Base-by-base conservation (phyloP, 2,888 invertebrate species). In the Ferdinandea cuprea region DNA sequence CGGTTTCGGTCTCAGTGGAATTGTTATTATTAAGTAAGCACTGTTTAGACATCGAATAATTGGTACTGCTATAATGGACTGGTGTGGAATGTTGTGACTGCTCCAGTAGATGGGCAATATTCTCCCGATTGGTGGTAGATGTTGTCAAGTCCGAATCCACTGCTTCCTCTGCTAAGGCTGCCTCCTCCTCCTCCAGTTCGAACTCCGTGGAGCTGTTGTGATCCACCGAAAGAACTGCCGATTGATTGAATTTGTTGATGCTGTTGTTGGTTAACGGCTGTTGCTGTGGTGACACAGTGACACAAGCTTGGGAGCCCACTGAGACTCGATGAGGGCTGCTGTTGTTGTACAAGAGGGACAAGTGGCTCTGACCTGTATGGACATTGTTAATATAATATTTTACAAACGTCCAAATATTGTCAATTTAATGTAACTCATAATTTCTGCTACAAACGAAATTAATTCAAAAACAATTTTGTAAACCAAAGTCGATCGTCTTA, bases 61-160 rank as follows among this genome's bases (percentile, higher is more conserved):
- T 91, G 87, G 90, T 90, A 91, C 89, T 91, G 91, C 91, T 91
- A 91, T 91, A 91, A 91, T 89, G 91, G 89, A 88, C 89, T 90
- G 89, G 91, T 86, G 88, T 90, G 90, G 86, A 89, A 89, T 88
- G 88, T 88, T 88, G 90, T 85, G 89, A 89, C 88, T 88, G 91
- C 87, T 86, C 89, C 88, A 86, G 90, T 87, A 88, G 89, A 89
- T 89, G 91, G 90, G 88, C 89, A 89, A 89, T 89, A 90, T 86
- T 91, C 91, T 89, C 92, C 91, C 91, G 92, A 90, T 89, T 92
- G 92, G 88, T 92, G 91, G 92, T 92, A 88, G 92, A 92, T 89
- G 91, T 91, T 89, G 89, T 91, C 90, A 90, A 90, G 89, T 90
- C 91, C 90, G 90, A 90, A 88, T 90, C 90, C 91, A 86, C 89